These are phyloP conservation scores for Globicephala melas DNA, from an alignment of 2,113 vertebrate genomes.

Conservation along the genomic window DNA sequence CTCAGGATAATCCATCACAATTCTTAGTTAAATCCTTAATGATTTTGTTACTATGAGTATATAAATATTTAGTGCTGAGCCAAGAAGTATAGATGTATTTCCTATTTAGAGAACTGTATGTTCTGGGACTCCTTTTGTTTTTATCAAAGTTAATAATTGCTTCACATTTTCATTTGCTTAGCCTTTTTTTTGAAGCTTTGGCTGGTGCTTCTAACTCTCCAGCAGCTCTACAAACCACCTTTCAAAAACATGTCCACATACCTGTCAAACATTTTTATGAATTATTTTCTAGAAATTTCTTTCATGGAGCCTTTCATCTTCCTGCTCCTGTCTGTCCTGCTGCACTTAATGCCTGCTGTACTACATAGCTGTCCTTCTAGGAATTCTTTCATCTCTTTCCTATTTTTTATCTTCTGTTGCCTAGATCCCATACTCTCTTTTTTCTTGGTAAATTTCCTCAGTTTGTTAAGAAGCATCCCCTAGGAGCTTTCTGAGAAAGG, in stretches of 20 bases:
- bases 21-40: background rate
- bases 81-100: background rate
- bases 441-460: background rate
- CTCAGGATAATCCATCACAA: background rate
- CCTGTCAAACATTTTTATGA: background rate
- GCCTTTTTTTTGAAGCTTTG: background rate
- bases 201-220: background rate
- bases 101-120: background rate
- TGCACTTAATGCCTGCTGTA: background rate
- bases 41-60: background rate
- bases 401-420: background rate
- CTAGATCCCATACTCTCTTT: background rate
- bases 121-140: background rate
- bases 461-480: background rate
- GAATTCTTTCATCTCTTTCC: background rate
- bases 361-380: background rate
- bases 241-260: background rate
- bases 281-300: background rate
- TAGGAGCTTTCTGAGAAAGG: constrained; percentile 16
- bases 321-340: background rate
- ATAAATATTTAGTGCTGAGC: background rate
- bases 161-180: background rate
- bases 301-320: background rate
- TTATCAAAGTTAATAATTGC: background rate
- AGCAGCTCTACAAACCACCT: background rate